These are phyloP conservation scores for Coecobrya sp. DNA, from an alignment of 2,888 invertebrate genomes.

Conservation along the genomic window DNA sequence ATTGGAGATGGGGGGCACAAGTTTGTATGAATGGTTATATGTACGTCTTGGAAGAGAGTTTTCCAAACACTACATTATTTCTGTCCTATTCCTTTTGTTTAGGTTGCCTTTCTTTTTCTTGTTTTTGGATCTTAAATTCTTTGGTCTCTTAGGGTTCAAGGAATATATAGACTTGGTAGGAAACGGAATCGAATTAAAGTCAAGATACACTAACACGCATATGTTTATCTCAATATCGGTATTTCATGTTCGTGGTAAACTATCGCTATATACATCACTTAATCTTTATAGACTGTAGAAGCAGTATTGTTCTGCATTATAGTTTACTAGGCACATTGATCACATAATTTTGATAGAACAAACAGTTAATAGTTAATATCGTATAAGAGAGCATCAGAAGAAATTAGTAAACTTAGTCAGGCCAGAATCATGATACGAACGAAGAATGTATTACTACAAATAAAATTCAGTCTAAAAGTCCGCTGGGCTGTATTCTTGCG, in stretches of 20 bases:
- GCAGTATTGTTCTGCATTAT: not conserved
- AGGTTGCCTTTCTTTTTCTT: slow-evolving; percentile 24
- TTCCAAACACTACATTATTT: slow-evolving; percentile 32
- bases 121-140: slow-evolving; percentile 15
- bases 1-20: slow-evolving; percentile 9
- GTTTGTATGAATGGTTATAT: no score
- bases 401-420: not conserved
- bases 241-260: no score
- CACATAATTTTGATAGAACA: slow-evolving; percentile 35
- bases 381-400: not conserved
- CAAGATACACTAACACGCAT: no score
- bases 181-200: slow-evolving; percentile 14
- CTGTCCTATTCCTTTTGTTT: slow-evolving; percentile 35
- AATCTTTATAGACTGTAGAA: not conserved
- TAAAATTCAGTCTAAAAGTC: not conserved
- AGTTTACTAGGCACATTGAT: not conserved
- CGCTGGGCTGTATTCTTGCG: slow-evolving; percentile 18
- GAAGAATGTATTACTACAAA: no score
- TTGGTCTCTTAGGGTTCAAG: slow-evolving; percentile 10
- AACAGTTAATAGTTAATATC: slow-evolving; percentile 31
- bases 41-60: slow-evolving; percentile 1
- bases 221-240: no score
- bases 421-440: not conserved
- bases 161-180: not conserved
- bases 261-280: not conserved